A percentile compares a stretch with the other conserved stretches of the same genome.
Evolutionary conservation across 2,888 invertebrate species (phyloP).

Genomic region (Phaonia tiefii): DNA sequence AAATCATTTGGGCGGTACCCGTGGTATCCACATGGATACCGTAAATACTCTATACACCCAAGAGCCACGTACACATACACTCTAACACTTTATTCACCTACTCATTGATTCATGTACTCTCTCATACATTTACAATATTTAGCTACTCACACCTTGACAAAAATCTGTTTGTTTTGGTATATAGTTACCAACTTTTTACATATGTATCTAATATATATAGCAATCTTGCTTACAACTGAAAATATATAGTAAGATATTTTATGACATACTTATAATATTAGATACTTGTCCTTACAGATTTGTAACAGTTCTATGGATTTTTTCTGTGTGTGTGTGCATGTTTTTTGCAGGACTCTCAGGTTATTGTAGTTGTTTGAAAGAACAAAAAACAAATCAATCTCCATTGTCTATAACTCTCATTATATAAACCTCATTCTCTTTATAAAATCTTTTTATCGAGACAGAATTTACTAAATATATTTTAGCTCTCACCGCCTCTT

Average conservation of each 20-base stretch:
- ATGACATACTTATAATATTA: slow-evolving; percentile 66
- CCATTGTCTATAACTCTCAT: not conserved
- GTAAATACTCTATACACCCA: slow-evolving; percentile 62
- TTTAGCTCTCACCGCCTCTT: not conserved
- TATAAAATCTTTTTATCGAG: not conserved
- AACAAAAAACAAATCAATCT: slow-evolving; percentile 10
- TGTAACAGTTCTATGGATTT: slow-evolving; percentile 61
- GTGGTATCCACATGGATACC: slow-evolving; percentile 72
- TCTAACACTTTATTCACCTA: slow-evolving; percentile 24
- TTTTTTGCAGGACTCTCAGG: not conserved
- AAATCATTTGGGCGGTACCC: slow-evolving; percentile 80
- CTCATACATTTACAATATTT: too few species aligned
- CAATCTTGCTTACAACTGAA: not conserved
- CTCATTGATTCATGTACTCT: slow-evolving; percentile 6
- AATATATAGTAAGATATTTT: slow-evolving; percentile 57
- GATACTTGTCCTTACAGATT: slow-evolving; percentile 65
- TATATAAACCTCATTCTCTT: slow-evolving; percentile 30
- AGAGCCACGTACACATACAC: slow-evolving; percentile 16
- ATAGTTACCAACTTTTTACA: slow-evolving; percentile 31
- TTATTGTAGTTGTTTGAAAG: slow-evolving; percentile 5
- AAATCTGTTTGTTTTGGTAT: slow-evolving; percentile 40
- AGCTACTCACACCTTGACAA: too few species aligned
- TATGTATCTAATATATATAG: slow-evolving; percentile 41
- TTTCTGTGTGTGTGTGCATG: slow-evolving; percentile 21
- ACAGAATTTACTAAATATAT: too few species aligned